Conservation (phyloP, 2,888 invertebrate genomes). For the Galeopsomyia nigrocyanea region DNA sequence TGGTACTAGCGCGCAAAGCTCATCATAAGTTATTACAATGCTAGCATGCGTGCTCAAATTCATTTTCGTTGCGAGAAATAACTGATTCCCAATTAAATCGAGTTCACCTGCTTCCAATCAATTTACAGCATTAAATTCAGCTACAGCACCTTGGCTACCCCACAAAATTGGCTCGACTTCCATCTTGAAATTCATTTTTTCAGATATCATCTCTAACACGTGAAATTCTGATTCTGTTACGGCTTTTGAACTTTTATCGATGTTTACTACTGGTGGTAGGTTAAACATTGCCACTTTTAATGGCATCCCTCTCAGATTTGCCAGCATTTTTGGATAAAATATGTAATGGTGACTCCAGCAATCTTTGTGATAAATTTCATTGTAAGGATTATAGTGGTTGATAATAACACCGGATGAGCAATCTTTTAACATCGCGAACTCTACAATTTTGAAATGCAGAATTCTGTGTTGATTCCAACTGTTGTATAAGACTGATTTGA, state of each 20-base stretch:
- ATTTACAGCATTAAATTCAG: too few relatives aligned
- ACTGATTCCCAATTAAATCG: too few relatives aligned
- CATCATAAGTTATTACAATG: too few relatives aligned
- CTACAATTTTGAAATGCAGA: slow-evolving; percentile 6
- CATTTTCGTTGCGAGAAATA: too few relatives aligned
- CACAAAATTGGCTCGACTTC: background rate
- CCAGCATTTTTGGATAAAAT: slow-evolving; percentile 9
- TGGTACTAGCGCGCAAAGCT: too few relatives aligned
- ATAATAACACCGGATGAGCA: background rate
- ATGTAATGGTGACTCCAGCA: background rate
- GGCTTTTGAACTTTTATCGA: background rate
- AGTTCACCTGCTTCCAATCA: too few relatives aligned
- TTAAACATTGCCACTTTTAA: background rate
- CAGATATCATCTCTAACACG: background rate
- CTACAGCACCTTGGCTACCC: too few relatives aligned
- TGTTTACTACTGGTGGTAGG: background rate
- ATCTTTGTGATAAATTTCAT: background rate
- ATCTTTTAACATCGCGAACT: background rate
- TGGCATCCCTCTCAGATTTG: background rate
- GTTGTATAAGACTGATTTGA: background rate
- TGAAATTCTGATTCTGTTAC: background rate
- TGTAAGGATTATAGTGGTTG: slow-evolving; percentile 10
- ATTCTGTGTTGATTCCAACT: slow-evolving; percentile 9
- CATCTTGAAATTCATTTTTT: slow-evolving; percentile 11
- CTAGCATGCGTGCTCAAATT: too few relatives aligned